Evolutionary conservation across 1,140 invertebrate genomes (phyloP), one percentile per base, ranked within the genome.

Genomic region (Metopolophium dirhodum): DNA sequence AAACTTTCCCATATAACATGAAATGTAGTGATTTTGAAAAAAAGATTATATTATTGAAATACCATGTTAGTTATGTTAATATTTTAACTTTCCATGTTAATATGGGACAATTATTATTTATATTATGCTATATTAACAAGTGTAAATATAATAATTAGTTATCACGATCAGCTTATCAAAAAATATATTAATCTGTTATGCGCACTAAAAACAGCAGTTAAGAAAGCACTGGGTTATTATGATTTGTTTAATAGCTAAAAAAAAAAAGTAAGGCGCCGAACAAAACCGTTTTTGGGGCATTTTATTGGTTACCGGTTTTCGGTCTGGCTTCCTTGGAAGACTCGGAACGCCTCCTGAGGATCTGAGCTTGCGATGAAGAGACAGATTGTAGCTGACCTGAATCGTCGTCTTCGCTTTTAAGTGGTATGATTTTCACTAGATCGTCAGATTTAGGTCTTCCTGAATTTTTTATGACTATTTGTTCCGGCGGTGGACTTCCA

Each of bases 271-370:
- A 85, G 82, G 49, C 9, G 82, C 91, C 82, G 30, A 93, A 93
- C 37, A 93, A 93, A 93, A 93, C 91, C 91, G 91, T 61, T 93
- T 83, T 92, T 92, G 18, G 77, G 91, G 49, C 11, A 86, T 86
- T 85, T 91, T 93, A 93, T 93, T 93, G 91, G 91, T 93, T 93
- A 93, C 91, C 91, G 91, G 91, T 93, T 93, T 93, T 93, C 47
- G 91, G 91, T 86, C 91, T 93, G 91, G 82, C 91, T 85, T 93
- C 91, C 45, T 94, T 94, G 83, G 94, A 94, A 92, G 94, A 94
- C 90, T 94, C 94, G 45, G 94, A 94, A 93, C 94, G 94, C 77
- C 94, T 90, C 51, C 94, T 90, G 90, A 94, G 94, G 49, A 94
- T 82, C 57, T 94, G 94, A 35, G 93, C 94, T 93, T 94, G 94